Conservation (phyloP, 1,140 invertebrate species). For the Diploscapter pachys region DNA sequence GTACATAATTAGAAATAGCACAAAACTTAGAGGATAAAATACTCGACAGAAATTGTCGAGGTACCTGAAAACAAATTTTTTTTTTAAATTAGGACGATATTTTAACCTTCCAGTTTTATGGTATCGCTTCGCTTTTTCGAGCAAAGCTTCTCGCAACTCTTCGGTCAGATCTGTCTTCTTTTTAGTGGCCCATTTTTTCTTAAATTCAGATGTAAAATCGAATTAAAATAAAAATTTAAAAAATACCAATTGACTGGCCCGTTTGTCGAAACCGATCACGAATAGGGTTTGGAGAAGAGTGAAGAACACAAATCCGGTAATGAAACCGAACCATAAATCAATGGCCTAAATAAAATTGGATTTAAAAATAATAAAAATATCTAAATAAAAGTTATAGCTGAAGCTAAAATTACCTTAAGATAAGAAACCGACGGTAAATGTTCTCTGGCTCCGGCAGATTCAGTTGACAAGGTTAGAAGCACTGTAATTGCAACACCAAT, state of each 20-base stretch:
- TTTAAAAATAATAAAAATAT: background rate
- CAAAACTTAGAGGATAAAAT: slow-evolving; percentile 55
- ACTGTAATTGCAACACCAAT: slow-evolving; percentile 59
- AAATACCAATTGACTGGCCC: slow-evolving; percentile 54
- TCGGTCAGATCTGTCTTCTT: slow-evolving; percentile 54
- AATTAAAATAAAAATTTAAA: background rate
- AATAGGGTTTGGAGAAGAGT: slow-evolving; percentile 57
- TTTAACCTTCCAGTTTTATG: slow-evolving; percentile 53
- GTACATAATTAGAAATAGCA: slow-evolving; percentile 55
- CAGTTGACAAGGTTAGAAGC: slow-evolving; percentile 54
- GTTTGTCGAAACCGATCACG: slow-evolving; percentile 58
- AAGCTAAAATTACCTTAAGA: slow-evolving; percentile 42
- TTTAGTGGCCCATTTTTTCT: slow-evolving; percentile 54
- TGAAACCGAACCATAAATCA: slow-evolving; percentile 58
- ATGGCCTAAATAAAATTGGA: slow-evolving; percentile 45
- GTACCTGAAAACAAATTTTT: slow-evolving; percentile 36
- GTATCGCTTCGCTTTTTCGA: slow-evolving; percentile 50
- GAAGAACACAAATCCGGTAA: slow-evolving; percentile 58
- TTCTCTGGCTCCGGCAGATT: slow-evolving; percentile 56
- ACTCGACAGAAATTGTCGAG: slow-evolving; percentile 58
- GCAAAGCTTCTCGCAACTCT: slow-evolving; percentile 49
- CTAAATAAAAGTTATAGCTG: too few relatives aligned
- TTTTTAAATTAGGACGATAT: background rate
- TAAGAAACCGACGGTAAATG: slow-evolving; percentile 58
- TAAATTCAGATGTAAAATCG: slow-evolving; percentile 22